Evolutionary conservation across 2,797 vertebrate species (phyloP).

Genomic region (Amphiprion clarkii): DNA sequence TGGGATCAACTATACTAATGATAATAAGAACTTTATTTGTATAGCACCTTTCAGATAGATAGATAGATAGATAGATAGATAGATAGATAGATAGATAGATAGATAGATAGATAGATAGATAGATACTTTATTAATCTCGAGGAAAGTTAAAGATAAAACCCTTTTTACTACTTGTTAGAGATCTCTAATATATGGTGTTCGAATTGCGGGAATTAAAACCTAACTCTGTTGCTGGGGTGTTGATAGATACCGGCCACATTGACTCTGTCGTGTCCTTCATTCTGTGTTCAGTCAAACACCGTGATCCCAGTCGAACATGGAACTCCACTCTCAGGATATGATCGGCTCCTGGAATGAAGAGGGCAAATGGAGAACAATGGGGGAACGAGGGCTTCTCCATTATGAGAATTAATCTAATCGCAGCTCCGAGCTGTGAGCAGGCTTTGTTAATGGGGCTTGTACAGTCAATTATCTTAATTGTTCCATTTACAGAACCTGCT

Average conservation of each 20-base stretch:
- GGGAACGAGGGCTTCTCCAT: conserved; percentile 78
- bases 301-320: conserved; percentile 34
- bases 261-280: conserved; percentile 40
- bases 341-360: conserved; percentile 56
- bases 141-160: too few species aligned
- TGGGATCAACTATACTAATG: too few species aligned
- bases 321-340: conserved; percentile 43
- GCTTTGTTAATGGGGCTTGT: conserved; percentile 85
- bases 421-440: conserved; percentile 69
- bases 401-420: conserved; percentile 85
- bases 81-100: too few species aligned
- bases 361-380: conserved; percentile 79
- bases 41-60: too few species aligned
- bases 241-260: conserved; percentile 1
- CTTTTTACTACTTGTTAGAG: too few species aligned
- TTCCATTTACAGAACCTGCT: conserved; percentile 82
- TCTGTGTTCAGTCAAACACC: conserved; percentile 30
- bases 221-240: background rate
- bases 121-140: background rate
- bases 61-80: too few species aligned
- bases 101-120: too few species aligned
- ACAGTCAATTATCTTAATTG: conserved; percentile 88
- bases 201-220: too few species aligned
- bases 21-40: too few species aligned
- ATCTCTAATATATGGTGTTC: too few species aligned